These are phyloP conservation scores for Canis aureus DNA, from an alignment of 2,113 vertebrate species.

Conservation along the genomic window DNA sequence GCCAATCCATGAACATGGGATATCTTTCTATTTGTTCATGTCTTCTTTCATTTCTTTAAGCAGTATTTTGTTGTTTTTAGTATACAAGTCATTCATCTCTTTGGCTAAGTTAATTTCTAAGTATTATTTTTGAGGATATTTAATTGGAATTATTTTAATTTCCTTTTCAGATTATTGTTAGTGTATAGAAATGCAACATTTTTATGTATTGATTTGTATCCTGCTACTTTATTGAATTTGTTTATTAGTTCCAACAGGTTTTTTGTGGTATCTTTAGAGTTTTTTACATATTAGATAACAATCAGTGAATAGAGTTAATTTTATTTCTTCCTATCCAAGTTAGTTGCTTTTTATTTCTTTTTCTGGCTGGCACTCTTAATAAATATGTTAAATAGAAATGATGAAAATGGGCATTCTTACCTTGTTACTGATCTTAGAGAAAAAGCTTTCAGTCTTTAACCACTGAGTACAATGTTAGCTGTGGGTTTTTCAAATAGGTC, in stretches of 20 bases:
- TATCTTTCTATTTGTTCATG: background rate
- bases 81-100: background rate
- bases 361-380: background rate
- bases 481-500: background rate
- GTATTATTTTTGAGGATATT: background rate
- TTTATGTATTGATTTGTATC: constrained; percentile 3
- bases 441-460: background rate
- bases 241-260: background rate
- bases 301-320: background rate
- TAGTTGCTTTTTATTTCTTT: background rate
- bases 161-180: background rate
- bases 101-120: constrained; percentile 18
- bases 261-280: background rate
- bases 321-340: background rate
- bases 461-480: background rate
- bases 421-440: background rate
- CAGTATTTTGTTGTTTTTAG: background rate
- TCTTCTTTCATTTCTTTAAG: background rate
- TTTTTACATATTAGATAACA: background rate
- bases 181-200: background rate
- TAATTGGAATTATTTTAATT: background rate
- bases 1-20: background rate
- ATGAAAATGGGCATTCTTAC: background rate
- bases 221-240: constrained; percentile 10
- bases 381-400: background rate